These are phyloP conservation scores for Ctena decussata DNA, from an alignment of 2,888 invertebrate genomes.

Conservation along the genomic window DNA sequence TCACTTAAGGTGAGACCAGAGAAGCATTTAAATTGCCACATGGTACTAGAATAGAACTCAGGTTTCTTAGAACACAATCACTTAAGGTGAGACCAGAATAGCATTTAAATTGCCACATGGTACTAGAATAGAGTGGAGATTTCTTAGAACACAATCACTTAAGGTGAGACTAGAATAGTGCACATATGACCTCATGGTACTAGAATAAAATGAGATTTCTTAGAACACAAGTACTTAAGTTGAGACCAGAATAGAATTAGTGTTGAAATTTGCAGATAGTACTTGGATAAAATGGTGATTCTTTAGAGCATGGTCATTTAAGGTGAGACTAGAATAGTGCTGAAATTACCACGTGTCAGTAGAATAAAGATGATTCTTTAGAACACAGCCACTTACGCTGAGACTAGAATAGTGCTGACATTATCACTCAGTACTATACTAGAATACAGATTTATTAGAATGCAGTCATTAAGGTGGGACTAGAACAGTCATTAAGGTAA, in stretches of 20 bases:
- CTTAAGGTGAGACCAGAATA: constrained; percentile 93
- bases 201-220: too few relatives aligned
- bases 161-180: too few relatives aligned
- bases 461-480: constrained; percentile 93
- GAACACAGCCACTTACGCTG: too few relatives aligned
- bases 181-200: too few relatives aligned
- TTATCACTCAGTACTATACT: constrained; percentile 96
- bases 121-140: constrained; percentile 94
- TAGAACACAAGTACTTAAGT: too few relatives aligned
- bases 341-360: not conserved
- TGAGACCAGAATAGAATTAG: constrained; percentile 94
- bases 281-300: constrained; percentile 96
- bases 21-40: too few relatives aligned
- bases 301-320: constrained; percentile 92
- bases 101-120: constrained; percentile 97
- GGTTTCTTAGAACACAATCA: too few relatives aligned
- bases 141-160: constrained; percentile 93
- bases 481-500: constrained; percentile 96
- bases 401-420: constrained; percentile 95
- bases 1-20: constrained; percentile 93
- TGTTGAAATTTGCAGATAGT: constrained; percentile 97
- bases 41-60: too few relatives aligned
- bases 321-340: too few relatives aligned
- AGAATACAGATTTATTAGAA: constrained; percentile 94
- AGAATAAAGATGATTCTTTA: too few relatives aligned